Conservation (phyloP, 2,113 vertebrate species). For the Psittacus erithacus region DNA sequence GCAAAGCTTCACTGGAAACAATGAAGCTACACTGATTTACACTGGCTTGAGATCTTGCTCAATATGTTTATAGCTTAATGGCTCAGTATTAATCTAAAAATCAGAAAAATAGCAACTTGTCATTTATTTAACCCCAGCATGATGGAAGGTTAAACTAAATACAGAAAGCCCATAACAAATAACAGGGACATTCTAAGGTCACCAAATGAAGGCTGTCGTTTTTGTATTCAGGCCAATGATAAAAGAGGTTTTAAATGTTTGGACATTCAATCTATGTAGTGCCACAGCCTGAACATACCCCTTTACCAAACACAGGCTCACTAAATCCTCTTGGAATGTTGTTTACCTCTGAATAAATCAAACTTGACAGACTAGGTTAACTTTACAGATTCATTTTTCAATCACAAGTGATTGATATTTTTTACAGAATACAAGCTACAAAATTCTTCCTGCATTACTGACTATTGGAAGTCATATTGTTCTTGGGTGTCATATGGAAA, state of each 20-base stretch:
- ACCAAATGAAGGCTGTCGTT: slow-evolving; percentile 78
- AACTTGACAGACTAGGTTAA: slow-evolving; percentile 81
- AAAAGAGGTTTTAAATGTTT: slow-evolving; percentile 81
- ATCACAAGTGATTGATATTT: slow-evolving; percentile 79
- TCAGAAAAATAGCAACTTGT: slow-evolving; percentile 78
- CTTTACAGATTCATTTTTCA: slow-evolving; percentile 82
- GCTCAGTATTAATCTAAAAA: slow-evolving; percentile 75
- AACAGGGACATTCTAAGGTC: slow-evolving; percentile 77
- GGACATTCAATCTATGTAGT: slow-evolving; percentile 80
- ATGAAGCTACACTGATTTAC: slow-evolving; percentile 44
- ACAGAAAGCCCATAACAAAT: slow-evolving; percentile 77
- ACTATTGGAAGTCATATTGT: slow-evolving; percentile 72
- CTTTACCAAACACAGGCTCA: slow-evolving; percentile 79
- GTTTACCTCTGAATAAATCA: slow-evolving; percentile 84
- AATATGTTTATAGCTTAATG: slow-evolving; percentile 74
- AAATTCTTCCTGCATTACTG: slow-evolving; percentile 70
- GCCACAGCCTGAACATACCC: slow-evolving; percentile 77
- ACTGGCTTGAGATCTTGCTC: slow-evolving; percentile 54
- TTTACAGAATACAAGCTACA: slow-evolving; percentile 76
- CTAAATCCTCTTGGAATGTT: slow-evolving; percentile 83
- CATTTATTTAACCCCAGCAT: slow-evolving; percentile 75
- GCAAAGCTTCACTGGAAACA: slow-evolving; percentile 35
- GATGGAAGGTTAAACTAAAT: slow-evolving; percentile 76
- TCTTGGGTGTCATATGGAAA: slow-evolving; percentile 72
- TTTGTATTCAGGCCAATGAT: slow-evolving; percentile 77